A percentile compares a stretch with the other conserved stretches of the same genome.
Conservation (phyloP, 2,888 invertebrate species). For the Lasioglossum lativentre region DNA sequence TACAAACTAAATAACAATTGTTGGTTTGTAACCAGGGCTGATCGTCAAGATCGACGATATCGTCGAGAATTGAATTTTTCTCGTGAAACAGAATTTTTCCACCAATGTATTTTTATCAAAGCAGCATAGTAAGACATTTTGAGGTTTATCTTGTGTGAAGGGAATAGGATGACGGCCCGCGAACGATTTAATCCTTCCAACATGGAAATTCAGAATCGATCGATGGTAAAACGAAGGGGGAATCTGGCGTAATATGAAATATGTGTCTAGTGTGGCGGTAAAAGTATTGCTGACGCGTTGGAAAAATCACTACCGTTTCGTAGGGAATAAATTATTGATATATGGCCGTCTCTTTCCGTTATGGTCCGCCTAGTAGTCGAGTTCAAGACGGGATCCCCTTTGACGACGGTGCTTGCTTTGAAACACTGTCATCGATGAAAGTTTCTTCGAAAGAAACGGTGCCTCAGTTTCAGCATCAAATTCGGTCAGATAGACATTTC, state of each 20-base stretch:
- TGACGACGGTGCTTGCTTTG: neutral
- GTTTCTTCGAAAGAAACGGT: neutral
- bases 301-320: slow-evolving; percentile 64
- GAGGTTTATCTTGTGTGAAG: slow-evolving; percentile 13
- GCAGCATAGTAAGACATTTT: neutral
- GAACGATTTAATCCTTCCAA: slow-evolving; percentile 27
- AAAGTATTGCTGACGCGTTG: slow-evolving; percentile 65
- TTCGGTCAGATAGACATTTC: no score
- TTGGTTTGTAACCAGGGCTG: no score
- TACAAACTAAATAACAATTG: no score
- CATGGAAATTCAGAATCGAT: slow-evolving; percentile 28
- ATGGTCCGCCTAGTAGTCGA: slow-evolving; percentile 16
- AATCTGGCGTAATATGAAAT: slow-evolving; percentile 32
- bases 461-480: neutral
- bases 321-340: slow-evolving; percentile 66
- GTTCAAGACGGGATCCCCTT: slow-evolving; percentile 47
- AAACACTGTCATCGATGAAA: neutral
- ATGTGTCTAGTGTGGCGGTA: slow-evolving; percentile 36
- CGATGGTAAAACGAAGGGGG: neutral
- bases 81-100: neutral
- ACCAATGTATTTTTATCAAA: neutral
- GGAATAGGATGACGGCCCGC: neutral
- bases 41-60: neutral
- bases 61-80: neutral
- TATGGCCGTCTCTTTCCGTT: slow-evolving; percentile 32